A percentile compares a stretch with the other conserved stretches of the same genome.
Evolutionary conservation across 2,888 invertebrate species (phyloP).

Genomic region (Pantelozetes paolii): DNA sequence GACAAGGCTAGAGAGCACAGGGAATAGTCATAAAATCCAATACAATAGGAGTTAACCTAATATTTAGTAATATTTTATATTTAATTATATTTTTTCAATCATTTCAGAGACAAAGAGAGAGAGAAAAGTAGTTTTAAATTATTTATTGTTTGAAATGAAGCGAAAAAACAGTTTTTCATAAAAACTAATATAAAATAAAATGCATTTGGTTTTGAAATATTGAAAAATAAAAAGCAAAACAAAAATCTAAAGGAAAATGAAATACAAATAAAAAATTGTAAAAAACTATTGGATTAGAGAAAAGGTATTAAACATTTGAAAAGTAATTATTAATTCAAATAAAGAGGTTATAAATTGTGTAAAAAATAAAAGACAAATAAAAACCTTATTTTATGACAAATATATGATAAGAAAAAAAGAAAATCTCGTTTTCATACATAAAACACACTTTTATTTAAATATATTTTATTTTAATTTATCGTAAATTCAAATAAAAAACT

Average conservation of each 20-base stretch:
- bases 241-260: no score
- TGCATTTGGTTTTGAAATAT: background rate
- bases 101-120: background rate
- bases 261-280: no score
- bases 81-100: background rate
- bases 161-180: background rate
- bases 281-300: no score
- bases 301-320: no score
- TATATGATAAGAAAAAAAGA: no score
- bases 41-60: background rate
- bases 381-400: background rate
- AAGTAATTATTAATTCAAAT: no score
- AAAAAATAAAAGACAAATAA: background rate
- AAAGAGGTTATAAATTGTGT: background rate
- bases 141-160: background rate
- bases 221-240: no score
- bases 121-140: background rate
- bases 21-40: background rate
- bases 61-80: background rate
- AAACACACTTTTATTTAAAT: background rate
- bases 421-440: background rate
- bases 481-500: background rate
- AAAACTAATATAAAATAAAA: background rate
- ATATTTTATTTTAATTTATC: no score
- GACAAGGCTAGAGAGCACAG: background rate